phyloP scores from a whole-genome alignment of 2,113 vertebrate genomes.

The Riparia riparia region DNA sequence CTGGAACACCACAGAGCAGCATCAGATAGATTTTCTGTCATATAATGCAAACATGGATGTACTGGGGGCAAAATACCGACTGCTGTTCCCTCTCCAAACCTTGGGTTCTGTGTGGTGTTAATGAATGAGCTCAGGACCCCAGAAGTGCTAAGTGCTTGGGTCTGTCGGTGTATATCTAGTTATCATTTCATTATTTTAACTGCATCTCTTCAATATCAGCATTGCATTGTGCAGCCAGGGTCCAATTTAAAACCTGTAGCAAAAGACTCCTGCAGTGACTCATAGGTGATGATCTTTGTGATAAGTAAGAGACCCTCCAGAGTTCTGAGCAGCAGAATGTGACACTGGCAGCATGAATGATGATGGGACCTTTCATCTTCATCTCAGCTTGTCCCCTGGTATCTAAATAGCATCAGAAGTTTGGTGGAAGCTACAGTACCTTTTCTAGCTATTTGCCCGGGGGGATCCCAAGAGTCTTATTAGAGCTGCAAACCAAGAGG shows the following conservation, averaged over 20 bases:
- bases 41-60: background rate
- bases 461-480: constrained; percentile 9
- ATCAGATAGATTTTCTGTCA: background rate
- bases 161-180: background rate
- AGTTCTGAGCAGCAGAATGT: background rate
- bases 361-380: constrained; percentile 44
- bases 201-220: background rate
- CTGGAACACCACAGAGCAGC: background rate
- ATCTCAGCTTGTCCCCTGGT: constrained; percentile 3
- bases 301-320: background rate
- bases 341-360: background rate
- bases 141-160: background rate
- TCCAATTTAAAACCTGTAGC: background rate
- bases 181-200: background rate
- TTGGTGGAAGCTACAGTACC: background rate
- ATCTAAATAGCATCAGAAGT: background rate
- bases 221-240: background rate
- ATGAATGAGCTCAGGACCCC: background rate
- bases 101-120: background rate
- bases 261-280: background rate
- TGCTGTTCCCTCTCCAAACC: background rate
- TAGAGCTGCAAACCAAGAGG: constrained; percentile 24
- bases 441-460: constrained; percentile 28
- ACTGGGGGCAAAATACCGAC: background rate
- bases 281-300: background rate